Percentiles rank a stretch among this genome's conserved stretches.
Conservation (phyloP, 2,888 invertebrate genomes). For the Scaptomyza reducta region DNA sequence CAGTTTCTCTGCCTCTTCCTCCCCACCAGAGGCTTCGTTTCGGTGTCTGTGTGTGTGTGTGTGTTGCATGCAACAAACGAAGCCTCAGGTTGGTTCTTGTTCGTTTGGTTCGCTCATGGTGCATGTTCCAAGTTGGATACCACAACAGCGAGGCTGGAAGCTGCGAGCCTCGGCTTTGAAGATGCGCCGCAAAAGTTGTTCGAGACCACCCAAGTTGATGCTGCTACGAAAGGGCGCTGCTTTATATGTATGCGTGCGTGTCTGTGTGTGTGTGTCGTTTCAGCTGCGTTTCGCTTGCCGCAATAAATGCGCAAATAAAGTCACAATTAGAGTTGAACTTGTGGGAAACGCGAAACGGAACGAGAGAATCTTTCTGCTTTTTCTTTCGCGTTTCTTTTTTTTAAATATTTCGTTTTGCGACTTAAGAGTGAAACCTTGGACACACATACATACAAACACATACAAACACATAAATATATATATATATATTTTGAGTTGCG, state of each 20-base stretch:
- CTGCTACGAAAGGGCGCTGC: slow-evolving; percentile 61
- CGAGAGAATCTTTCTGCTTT: slow-evolving; percentile 22
- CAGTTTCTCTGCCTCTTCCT: slow-evolving; percentile 13
- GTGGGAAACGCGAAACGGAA: slow-evolving; percentile 67
- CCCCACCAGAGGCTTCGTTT: too few species aligned
- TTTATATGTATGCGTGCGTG: slow-evolving; percentile 11
- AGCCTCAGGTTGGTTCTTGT: slow-evolving; percentile 52
- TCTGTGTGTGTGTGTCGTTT: slow-evolving; percentile 32
- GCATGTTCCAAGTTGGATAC: slow-evolving; percentile 81
- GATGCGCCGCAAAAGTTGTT: slow-evolving; percentile 82
- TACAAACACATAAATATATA: background rate
- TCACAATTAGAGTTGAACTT: slow-evolving; percentile 81
- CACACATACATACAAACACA: slow-evolving; percentile 19
- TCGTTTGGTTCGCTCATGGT: slow-evolving; percentile 59
- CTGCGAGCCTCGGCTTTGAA: slow-evolving; percentile 71
- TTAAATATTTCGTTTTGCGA: slow-evolving; percentile 50
- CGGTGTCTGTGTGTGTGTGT: slow-evolving; percentile 26
- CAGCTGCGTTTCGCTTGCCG: slow-evolving; percentile 30
- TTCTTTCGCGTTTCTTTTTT: slow-evolving; percentile 30
- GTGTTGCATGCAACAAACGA: slow-evolving; percentile 45
- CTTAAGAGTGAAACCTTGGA: slow-evolving; percentile 33
- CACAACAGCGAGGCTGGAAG: slow-evolving; percentile 20
- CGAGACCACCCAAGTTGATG: slow-evolving; percentile 83
- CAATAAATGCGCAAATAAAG: slow-evolving; percentile 82
- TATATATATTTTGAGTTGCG: slow-evolving; percentile 64